Evolutionary conservation across 1,140 invertebrate genomes (phyloP), one percentile per base, ranked within the genome.

Genomic region (Psilanteris sp.): DNA sequence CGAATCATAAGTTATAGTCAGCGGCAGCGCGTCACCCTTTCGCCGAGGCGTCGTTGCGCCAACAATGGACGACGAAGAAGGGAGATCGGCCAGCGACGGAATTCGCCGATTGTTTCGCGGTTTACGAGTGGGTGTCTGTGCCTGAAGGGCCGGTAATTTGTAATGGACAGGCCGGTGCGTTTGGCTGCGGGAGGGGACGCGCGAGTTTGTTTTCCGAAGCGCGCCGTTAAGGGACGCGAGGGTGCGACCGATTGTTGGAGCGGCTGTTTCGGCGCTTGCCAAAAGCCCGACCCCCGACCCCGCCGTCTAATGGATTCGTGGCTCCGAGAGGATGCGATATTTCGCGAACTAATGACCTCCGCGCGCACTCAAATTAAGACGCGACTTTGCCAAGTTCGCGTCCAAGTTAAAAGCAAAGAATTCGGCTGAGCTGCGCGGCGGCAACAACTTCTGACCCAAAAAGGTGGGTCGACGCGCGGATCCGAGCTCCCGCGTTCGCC

Each of bases 51-150:
- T 64, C 62, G 64, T 26, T 44, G 10, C 44, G 22, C 13, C 15
- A 62, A 70, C 73, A 76, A 76, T 76, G 29, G 62, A 16, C 34
- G 61, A 55, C 34, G 70, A 64, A 26, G 55, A 14, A 64, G 57
- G 70, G 70, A n/a, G n/a, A 37, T 64, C 55, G 71, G 43, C 50
- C 14, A 50, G 11, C 48, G 48, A 9, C 16, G 80, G 73, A 71
- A 59, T 68, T 50, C 61, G 74, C 52, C 77, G 80, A 82, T 83
- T 83, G 80, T 83, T 82, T 77, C 72, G 71, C 57, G 79, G 77
- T 79, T 79, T 64, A 81, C 75, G 78, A 81, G 80, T 78, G 81
- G 80, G 78, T 78, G 80, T 81, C 79, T 83, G 81, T 66, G 68
- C 55, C 79, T 82, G 81, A 83, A 82, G 74, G 80, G 71, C 76